Base-by-base conservation (phyloP, 2,888 invertebrate species). In the Drosophila glabriapex region DNA sequence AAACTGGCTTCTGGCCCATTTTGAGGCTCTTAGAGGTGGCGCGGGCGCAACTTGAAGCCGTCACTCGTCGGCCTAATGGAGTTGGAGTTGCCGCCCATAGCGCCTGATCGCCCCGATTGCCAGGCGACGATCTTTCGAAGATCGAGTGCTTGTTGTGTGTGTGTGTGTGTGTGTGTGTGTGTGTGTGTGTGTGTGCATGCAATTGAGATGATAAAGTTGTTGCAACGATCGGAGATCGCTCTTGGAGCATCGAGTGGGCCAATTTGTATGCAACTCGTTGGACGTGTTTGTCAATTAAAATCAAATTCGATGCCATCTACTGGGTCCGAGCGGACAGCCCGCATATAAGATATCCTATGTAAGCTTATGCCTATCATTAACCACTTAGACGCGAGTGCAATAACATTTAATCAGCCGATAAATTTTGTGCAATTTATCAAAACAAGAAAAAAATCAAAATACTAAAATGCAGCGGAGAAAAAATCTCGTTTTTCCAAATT, bases 241-340 rank as follows among this genome's bases (percentile, higher is more conserved):
- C 16, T 46, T 25, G 9, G 46, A 54, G n/a, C 61, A 77, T 77
- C 76, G 65, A 74, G 80, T 73, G 67, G 59, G 75, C 66, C 86
- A 84, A 89, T 89, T 86, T 89, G 88, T 79, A 88, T 67, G 82
- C 73, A 82, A 87, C 88, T 82, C 72, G 90, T 88, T 70, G 77
- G 91, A 88, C 90, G 80, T 85, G 90, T 90, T 90, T 90, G 91
- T 88, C 91, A 87, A 87, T 91, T 87, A 87, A 87, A 91, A 88
- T 88, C 91, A 85, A 88, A 91, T 87, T 90, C 85, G 82, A 71
- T 88, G 83, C 71, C 67, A 83, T 77, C 85, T 82, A 77, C 68
- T 65, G 75, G 49, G 33, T 33, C 37, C 33, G 53, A 58, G 37
- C 22, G 68, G 58, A 54, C 31, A 33, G 33, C 22, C n/a, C 7